Evolutionary conservation across 2,888 invertebrate genomes (phyloP), one percentile per base, ranked within the genome.

Genomic region (Allacma fusca): DNA sequence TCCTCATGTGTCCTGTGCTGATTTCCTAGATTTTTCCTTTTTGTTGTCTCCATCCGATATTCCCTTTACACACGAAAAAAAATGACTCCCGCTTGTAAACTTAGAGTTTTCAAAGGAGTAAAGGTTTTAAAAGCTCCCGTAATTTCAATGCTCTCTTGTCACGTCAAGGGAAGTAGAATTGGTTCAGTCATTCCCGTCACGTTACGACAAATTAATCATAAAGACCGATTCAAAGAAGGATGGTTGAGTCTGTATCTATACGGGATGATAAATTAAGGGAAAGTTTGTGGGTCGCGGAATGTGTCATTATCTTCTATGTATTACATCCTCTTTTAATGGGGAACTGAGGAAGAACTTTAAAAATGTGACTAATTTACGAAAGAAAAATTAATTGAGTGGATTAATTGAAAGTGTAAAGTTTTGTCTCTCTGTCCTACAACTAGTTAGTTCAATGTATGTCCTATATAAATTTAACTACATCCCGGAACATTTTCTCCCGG

Each of bases 301-400:
- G n/a, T n/a, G n/a, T n/a, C n/a, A n/a, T n/a, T n/a, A n/a, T n/a
- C n/a, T n/a, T n/a, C n/a, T n/a, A n/a, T n/a, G n/a, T n/a, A n/a
- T n/a, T n/a, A n/a, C n/a, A n/a, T n/a, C n/a, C n/a, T n/a, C n/a
- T n/a, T n/a, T n/a, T n/a, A n/a, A n/a, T n/a, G n/a, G n/a, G n/a
- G n/a, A n/a, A n/a, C n/a, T n/a, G n/a, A n/a, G n/a, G n/a, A n/a
- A n/a, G n/a, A n/a, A n/a, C n/a, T n/a, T n/a, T n/a, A n/a, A n/a
- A n/a, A n/a, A n/a, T n/a, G n/a, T 50, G 16, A 2, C 7, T 50
- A 50, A 50, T 4, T 13, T 50, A 1, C 50, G 1, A 19, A 50
- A 50, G 50, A 50, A 50, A 50, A 50, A 50, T 50, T 50, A 50
- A 50, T 50, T 50, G 50, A 50, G 50, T 50, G 50, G 50, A 50